Evolutionary conservation across 37 sponge, comb jelly and placozoan species (phyloP).

Genomic region (Ianthella basta): DNA sequence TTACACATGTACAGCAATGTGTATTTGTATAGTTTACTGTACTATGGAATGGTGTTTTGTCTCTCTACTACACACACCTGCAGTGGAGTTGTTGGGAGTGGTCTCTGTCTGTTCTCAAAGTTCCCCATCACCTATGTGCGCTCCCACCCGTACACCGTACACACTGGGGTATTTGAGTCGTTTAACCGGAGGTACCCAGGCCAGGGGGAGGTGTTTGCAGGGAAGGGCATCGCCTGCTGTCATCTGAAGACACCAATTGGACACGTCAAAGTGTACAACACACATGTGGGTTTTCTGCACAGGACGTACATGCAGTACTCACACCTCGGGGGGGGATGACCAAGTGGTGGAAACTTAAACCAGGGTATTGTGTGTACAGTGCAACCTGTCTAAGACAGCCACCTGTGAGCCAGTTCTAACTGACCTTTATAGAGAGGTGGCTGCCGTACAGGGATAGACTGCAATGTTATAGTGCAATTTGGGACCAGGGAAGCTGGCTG

Average conservation of each 20-base stretch:
- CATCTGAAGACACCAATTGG: constrained; percentile 54
- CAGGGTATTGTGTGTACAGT: too few species aligned
- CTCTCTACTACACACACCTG: too few species aligned
- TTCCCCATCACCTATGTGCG: constrained; percentile 61
- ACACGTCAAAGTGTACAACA: constrained; percentile 55
- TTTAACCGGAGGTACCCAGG: not conserved
- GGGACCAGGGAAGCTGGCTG: too few species aligned
- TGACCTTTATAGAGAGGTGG: too few species aligned
- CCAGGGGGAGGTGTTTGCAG: constrained; percentile 75
- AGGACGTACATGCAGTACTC: too few species aligned
- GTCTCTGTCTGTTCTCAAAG: constrained; percentile 77
- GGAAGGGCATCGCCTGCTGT: constrained; percentile 58
- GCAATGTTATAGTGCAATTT: too few species aligned
- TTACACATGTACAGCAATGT: not conserved
- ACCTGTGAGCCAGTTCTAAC: too few species aligned
- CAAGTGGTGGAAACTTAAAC: too few species aligned
- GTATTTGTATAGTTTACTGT: not conserved
- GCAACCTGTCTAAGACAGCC: too few species aligned
- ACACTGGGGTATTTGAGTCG: constrained; percentile 27
- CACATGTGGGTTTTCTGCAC: constrained; percentile 53
- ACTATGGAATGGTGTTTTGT: not conserved
- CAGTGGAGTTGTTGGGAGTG: constrained; percentile 82
- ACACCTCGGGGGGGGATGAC: too few species aligned
- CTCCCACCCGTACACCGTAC: not conserved
- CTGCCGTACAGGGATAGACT: too few species aligned